These are phyloP conservation scores for Semotilus atromaculatus DNA, from an alignment of 2,797 vertebrate genomes.

Conservation along the genomic window DNA sequence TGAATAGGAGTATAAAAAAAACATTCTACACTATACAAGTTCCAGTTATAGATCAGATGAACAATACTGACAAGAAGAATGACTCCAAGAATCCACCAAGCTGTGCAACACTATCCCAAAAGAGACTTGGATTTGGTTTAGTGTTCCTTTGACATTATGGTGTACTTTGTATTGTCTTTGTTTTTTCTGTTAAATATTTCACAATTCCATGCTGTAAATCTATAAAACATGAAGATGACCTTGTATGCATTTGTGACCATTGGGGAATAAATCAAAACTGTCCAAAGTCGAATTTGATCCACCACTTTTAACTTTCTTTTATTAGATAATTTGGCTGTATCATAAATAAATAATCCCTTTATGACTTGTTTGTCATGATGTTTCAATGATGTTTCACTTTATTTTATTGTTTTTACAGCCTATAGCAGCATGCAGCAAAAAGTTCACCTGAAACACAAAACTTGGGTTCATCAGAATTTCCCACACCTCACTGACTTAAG, in stretches of 20 bases:
- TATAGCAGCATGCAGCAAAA: background rate
- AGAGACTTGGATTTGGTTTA: background rate
- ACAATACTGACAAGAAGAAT: background rate
- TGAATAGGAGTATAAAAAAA: background rate
- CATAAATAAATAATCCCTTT: background rate
- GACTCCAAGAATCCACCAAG: background rate
- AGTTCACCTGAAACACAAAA: slow-evolving; percentile 16
- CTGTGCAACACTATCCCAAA: background rate
- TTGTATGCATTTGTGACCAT: background rate
- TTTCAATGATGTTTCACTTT: background rate
- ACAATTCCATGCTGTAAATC: background rate
- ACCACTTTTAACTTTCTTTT: background rate
- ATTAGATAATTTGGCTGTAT: background rate
- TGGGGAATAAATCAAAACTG: background rate
- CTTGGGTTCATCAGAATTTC: slow-evolving; percentile 13
- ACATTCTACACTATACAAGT: background rate
- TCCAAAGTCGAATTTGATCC: slow-evolving; percentile 1
- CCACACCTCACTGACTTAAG: slow-evolving; percentile 33
- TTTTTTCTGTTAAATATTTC: background rate
- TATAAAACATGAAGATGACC: background rate
- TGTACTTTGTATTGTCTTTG: slow-evolving; percentile 8
- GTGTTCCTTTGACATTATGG: background rate
- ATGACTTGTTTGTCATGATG: background rate
- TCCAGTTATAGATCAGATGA: background rate
- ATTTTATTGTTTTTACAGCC: background rate